Evolutionary conservation across 2,888 invertebrate genomes (phyloP), one percentile per base, ranked within the genome.

Genomic region (Drosophila pseudotalamancana): DNA sequence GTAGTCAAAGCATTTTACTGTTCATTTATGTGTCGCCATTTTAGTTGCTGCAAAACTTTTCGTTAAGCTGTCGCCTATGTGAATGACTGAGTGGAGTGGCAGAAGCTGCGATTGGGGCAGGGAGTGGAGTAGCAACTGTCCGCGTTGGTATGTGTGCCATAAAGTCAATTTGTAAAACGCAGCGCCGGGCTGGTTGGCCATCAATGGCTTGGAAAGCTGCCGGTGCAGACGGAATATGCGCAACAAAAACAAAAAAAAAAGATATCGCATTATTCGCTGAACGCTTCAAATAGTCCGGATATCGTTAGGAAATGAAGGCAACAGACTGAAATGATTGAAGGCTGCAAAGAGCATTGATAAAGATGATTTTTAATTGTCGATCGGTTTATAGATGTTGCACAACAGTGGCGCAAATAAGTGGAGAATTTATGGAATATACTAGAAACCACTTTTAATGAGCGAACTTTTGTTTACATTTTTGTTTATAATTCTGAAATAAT

Each of bases 161-260:
- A 77, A 85, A 82, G 85, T 85, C 77, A 82, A 83, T 85, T 82
- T 82, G 66, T 67, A 71, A 79, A 82, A 66, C 63, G 60, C 61
- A 62, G 46, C 55, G 50, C 57, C 56, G 57, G 43, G 12, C 45
- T 62, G 71, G 75, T 77, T 69, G 80, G 62, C 50, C 80, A 72
- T 73, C 84, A 84, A 84, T 81, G 78, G 76, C 72, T 60, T 81
- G 84, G 78, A 81, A 84, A 84, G 76, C 71, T 51, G 56, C 9
- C 40, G 27, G 31, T 34, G 49, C 31, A 25, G 53, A 23, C 23
- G 51, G 64, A 64, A 77, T 72, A 65, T 56, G 59, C 57, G 62
- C 60, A 65, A 43, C 59, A 43, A 43, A 29, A 43, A 25, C 1
- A 25, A 3, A 25, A 25, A 25, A 25, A 61, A 50, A 35, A 49